Evolutionary conservation across 2,888 invertebrate species (phyloP).

Genomic region (Diogma glabrata): DNA sequence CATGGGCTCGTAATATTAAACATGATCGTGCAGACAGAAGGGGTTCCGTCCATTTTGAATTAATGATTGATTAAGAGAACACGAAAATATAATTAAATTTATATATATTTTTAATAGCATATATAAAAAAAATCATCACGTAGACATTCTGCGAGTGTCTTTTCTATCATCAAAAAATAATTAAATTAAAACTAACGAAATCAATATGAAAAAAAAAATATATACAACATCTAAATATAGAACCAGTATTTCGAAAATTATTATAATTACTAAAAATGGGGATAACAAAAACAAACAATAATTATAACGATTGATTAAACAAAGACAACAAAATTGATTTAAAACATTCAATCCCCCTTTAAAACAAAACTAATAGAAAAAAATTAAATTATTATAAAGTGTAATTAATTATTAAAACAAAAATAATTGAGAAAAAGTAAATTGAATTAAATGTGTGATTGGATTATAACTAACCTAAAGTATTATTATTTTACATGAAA

Average conservation of each 20-base stretch:
- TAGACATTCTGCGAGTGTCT: too few species aligned
- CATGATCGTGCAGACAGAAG: slow-evolving; percentile 82
- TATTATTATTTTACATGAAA: slow-evolving; percentile 4
- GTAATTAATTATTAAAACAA: neutral
- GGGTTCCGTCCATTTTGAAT: slow-evolving; percentile 89
- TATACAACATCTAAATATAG: neutral
- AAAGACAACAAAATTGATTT: too few species aligned
- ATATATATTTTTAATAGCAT: neutral
- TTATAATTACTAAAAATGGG: neutral
- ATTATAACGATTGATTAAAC: neutral
- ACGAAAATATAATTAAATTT: neutral
- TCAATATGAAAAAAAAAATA: neutral
- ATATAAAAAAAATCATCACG: neutral
- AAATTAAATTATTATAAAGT: neutral
- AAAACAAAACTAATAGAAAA: too few species aligned
- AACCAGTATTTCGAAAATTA: neutral
- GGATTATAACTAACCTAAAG: slow-evolving; percentile 3
- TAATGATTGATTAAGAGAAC: slow-evolving; percentile 71
- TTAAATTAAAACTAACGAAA: neutral
- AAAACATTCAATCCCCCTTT: too few species aligned
- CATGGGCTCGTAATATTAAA: slow-evolving; percentile 80
- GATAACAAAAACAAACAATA: neutral
- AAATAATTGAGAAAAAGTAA: too few species aligned
- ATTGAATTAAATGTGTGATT: slow-evolving; percentile 7
- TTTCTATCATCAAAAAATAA: too few species aligned